Evolutionary conservation across 1,140 invertebrate species (phyloP), one percentile per base, ranked within the genome.

Genomic region (Hirudo medicinalis): DNA sequence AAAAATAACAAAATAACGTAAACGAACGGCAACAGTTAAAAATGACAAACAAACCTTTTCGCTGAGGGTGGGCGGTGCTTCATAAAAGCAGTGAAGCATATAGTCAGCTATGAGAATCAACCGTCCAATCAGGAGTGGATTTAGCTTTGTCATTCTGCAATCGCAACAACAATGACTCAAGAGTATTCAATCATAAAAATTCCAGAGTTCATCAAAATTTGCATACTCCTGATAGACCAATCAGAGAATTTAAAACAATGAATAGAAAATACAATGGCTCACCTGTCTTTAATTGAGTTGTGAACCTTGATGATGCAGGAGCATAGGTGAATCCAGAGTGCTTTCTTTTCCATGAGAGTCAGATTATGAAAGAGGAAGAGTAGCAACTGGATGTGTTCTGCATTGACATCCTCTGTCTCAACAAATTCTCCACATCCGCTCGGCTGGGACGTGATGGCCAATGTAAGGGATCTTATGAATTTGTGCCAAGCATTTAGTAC

Each of bases 321-420:
- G 9, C 82, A 82, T 67, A 83, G 77, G 54, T 82, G 79, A 54
- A 95, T 83, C n/a, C 97, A 82, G 0, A 97, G 90, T 4, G 89
- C 89, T 82, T 97, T 97, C 80, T 96, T 97, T 81, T 96, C 91
- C 90, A 95, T 95, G 36, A 97, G 82, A 77, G 91, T 93, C 36
- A 97, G 81, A 4, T 91, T 91, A 81, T 97, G 93, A 79, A 97
- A 97, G 1, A 97, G 83, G 79, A 96, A 95, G 0, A 97, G 84
- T 73, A 97, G 82, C 15, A 97, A 83, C 79, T 97, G 93, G 0
- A 92, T 89, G 82, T 97, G 94, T 80, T 97, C 94, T 15, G 96
- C 91, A 82, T 97, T 97, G 53, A 97, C 74, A 75, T 81, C 80
- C 43, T 49, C 43, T 2, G 43, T 49, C 43, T 49, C 43, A 9